Evolutionary conservation across 2,113 vertebrate species (phyloP).

Genomic region (Etheostoma spectabile): DNA sequence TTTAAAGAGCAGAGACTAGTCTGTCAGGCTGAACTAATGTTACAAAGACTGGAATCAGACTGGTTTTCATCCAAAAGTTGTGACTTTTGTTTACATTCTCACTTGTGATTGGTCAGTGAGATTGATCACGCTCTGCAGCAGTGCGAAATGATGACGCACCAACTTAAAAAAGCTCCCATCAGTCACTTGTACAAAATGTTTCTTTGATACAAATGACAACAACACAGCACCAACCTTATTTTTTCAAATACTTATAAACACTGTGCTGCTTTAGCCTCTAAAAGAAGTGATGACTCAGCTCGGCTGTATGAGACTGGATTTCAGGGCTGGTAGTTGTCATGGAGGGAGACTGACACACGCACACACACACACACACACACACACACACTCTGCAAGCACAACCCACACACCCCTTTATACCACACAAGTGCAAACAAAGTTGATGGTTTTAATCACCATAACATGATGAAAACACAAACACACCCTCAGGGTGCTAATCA

Average conservation of each 20-base stretch:
- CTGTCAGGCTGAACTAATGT: conserved; percentile 9
- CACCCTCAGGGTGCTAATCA: conserved; percentile 74
- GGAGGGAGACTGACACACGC: conserved; percentile 15
- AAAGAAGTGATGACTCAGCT: conserved; percentile 17
- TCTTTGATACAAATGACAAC: conserved; percentile 37
- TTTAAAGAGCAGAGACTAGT: conserved; percentile 21
- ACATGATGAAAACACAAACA: conserved; percentile 76
- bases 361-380: not conserved
- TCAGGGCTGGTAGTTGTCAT: conserved; percentile 9
- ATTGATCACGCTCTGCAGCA: conserved; percentile 23
- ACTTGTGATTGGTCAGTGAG: not conserved
- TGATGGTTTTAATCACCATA: conserved; percentile 77
- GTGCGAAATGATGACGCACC: conserved; percentile 29
- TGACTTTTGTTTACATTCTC: conserved; percentile 36
- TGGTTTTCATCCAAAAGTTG: conserved; percentile 6
- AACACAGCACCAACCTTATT: not conserved
- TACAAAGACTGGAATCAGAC: not conserved
- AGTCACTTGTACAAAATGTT: conserved; percentile 17
- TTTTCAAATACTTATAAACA: conserved; percentile 13
- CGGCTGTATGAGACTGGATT: conserved; percentile 8
- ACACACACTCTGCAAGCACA: conserved; percentile 21
- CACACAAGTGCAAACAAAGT: conserved; percentile 54
- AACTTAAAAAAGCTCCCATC: conserved; percentile 34
- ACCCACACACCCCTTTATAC: not conserved
- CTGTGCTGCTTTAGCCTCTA: conserved; percentile 27